These are phyloP conservation scores for Nerophis lumbriciformis DNA, from an alignment of 2,113 vertebrate genomes.

Conservation along the genomic window DNA sequence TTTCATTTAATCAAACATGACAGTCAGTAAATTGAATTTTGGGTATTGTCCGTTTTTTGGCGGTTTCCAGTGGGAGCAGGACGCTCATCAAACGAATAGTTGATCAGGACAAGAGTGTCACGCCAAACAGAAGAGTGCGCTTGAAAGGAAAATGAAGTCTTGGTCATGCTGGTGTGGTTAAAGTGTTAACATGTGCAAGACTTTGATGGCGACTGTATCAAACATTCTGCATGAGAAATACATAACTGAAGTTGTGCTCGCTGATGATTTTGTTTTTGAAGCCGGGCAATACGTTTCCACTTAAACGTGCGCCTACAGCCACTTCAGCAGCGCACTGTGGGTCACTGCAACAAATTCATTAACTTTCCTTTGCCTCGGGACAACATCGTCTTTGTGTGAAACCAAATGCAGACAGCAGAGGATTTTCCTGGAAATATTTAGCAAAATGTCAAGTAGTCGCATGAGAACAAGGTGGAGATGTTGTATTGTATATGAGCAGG, in stretches of 20 bases:
- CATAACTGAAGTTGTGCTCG: neutral
- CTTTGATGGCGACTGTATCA: conserved; percentile 16
- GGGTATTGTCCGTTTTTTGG: neutral
- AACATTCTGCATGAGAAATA: neutral
- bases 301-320: conserved; percentile 9
- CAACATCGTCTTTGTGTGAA: conserved; percentile 2
- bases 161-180: neutral
- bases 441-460: conserved; percentile 12
- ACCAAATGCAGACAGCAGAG: conserved; percentile 6
- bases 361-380: conserved; percentile 11
- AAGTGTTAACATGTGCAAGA: neutral
- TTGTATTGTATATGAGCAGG: conserved; percentile 1
- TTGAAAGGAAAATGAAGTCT: neutral
- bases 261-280: neutral
- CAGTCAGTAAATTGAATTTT: neutral
- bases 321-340: conserved; percentile 6
- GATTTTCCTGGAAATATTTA: neutral
- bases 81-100: neutral
- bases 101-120: neutral
- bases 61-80: neutral
- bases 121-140: neutral
- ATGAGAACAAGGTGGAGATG: conserved; percentile 7
- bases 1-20: neutral
- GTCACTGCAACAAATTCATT: conserved; percentile 20
- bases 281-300: conserved; percentile 12